Evolutionary conservation across 2,113 vertebrate genomes (phyloP).

Genomic region (Indicator indicator): DNA sequence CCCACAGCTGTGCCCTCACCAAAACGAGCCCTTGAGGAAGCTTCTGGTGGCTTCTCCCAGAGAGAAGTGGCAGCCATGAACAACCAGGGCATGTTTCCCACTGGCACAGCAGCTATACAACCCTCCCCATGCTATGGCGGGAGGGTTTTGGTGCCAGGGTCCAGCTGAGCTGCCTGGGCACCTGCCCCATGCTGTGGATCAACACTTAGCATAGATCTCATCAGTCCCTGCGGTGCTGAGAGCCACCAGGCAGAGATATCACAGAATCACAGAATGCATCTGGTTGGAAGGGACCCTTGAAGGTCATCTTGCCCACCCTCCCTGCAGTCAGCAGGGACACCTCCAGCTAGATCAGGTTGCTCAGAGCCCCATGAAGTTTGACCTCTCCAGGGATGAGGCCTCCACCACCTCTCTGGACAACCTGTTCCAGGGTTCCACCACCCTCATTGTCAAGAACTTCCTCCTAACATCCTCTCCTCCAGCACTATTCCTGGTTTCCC

Average conservation of each 20-base stretch:
- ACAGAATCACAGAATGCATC: no score
- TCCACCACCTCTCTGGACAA: no score
- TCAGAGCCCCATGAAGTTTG: no score
- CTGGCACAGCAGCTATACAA: rapidly evolving
- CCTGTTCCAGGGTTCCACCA: no score
- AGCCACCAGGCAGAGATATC: rapidly evolving
- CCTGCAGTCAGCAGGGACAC: no score
- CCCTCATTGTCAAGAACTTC: no score
- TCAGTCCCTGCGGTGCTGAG: rapidly evolving
- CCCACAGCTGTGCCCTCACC: rapidly evolving
- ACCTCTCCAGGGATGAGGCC: no score
- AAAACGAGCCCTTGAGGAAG: rapidly evolving
- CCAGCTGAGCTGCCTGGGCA: neutral
- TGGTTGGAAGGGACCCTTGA: no score
- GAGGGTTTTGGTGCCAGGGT: rapidly evolving
- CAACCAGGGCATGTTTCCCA: neutral
- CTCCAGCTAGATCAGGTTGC: no score
- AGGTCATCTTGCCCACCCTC: no score
- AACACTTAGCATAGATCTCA: neutral
- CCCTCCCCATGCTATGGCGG: rapidly evolving
- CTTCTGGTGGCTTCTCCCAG: neutral
- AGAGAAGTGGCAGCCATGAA: rapidly evolving
- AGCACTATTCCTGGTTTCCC: neutral
- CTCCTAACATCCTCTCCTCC: neutral
- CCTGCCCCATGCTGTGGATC: rapidly evolving